Evolutionary conservation across 2,888 invertebrate genomes (phyloP).

Genomic region (Actias luna): DNA sequence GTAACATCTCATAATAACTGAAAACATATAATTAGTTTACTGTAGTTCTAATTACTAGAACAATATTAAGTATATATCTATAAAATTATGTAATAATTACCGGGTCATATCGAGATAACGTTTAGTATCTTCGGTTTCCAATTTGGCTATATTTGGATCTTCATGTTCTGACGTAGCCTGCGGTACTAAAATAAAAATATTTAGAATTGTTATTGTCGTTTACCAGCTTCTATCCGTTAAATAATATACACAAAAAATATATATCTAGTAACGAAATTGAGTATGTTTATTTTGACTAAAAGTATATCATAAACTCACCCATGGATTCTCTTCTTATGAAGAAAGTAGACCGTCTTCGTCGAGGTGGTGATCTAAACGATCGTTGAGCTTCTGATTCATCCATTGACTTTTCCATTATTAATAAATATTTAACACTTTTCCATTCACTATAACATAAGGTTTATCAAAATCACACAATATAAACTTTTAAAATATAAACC

Average conservation of each 20-base stretch:
- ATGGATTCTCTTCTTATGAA: slow-evolving; percentile 70
- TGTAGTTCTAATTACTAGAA: neutral
- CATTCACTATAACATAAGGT: slow-evolving; percentile 15
- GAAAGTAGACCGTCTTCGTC: slow-evolving; percentile 69
- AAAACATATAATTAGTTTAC: slow-evolving; percentile 21
- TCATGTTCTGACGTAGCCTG: slow-evolving; percentile 44
- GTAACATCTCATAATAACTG: slow-evolving; percentile 60
- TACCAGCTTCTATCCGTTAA: no score
- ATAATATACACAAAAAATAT: neutral
- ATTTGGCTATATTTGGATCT: slow-evolving; percentile 35
- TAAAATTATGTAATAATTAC: slow-evolving; percentile 37
- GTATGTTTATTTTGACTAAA: neutral
- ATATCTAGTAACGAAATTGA: neutral
- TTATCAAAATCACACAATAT: slow-evolving; percentile 33
- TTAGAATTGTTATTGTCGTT: neutral
- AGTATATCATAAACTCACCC: slow-evolving; percentile 38
- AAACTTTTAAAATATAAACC: slow-evolving; percentile 23
- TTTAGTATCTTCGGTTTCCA: slow-evolving; percentile 39
- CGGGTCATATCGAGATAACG: slow-evolving; percentile 44
- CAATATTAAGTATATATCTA: neutral
- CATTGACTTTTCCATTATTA: slow-evolving; percentile 59
- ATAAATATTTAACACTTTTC: slow-evolving; percentile 14
- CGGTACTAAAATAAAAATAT: slow-evolving; percentile 47
- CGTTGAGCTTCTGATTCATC: slow-evolving; percentile 52
- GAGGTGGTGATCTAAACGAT: slow-evolving; percentile 64